Evolutionary conservation across 2,113 vertebrate species (phyloP).

Genomic region (Pangasianodon gigas): DNA sequence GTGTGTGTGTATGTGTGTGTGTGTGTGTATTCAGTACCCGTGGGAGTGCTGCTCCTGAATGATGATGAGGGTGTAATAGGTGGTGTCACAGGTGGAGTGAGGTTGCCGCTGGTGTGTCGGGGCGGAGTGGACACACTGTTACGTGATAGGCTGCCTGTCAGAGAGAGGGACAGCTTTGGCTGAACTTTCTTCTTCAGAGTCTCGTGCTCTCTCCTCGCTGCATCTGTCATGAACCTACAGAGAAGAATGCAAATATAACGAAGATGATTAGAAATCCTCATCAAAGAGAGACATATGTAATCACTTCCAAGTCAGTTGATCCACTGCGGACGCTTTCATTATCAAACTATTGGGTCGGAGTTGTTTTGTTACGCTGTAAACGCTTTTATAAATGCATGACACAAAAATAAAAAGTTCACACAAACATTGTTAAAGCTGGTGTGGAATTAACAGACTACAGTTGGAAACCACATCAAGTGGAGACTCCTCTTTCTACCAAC

Average conservation of each 20-base stretch:
- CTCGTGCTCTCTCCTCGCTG: slow-evolving; percentile 92
- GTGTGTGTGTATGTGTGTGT: neutral
- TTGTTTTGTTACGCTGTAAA: slow-evolving; percentile 64
- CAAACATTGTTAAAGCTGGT: slow-evolving; percentile 68
- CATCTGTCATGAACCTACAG: slow-evolving; percentile 94
- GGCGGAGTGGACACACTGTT: slow-evolving; percentile 89
- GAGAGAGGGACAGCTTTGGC: slow-evolving; percentile 89
- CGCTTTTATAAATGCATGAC: slow-evolving; percentile 62
- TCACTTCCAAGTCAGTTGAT: slow-evolving; percentile 34
- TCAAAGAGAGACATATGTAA: neutral
- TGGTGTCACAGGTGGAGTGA: slow-evolving; percentile 96
- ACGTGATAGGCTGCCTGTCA: slow-evolving; percentile 86
- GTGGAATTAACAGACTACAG: slow-evolving; percentile 73
- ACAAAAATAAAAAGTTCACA: slow-evolving; percentile 71
- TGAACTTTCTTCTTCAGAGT: slow-evolving; percentile 92
- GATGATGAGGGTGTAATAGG: slow-evolving; percentile 97
- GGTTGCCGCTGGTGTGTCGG: slow-evolving; percentile 93
- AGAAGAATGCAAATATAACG: neutral
- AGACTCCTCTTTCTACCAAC: slow-evolving; percentile 61
- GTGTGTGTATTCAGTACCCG: slow-evolving; percentile 74
- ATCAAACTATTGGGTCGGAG: slow-evolving; percentile 34
- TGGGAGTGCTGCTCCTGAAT: slow-evolving; percentile 95
- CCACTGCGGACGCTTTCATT: slow-evolving; percentile 45
- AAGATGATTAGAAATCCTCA: no score
- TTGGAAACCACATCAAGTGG: slow-evolving; percentile 70